phyloP scores from a whole-genome alignment of 2,888 invertebrate species.

The Phengaris alcon region DNA sequence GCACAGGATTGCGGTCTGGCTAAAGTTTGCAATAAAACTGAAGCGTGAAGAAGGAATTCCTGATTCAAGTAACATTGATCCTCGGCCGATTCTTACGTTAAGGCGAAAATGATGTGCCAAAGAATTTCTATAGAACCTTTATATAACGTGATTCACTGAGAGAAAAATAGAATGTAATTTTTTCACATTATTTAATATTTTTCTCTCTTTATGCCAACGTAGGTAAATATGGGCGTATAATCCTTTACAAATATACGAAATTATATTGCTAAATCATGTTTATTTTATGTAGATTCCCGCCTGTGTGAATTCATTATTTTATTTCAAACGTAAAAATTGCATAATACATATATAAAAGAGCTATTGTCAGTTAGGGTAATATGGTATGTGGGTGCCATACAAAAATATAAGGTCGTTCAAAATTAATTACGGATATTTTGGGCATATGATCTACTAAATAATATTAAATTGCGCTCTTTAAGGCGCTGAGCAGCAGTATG shows the following conservation, averaged over 20 bases:
- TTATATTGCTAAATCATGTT: background rate
- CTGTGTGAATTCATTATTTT: background rate
- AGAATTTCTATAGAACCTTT: slow-evolving; percentile 43
- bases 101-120: slow-evolving; percentile 41
- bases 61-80: slow-evolving; percentile 48
- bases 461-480: too few relatives aligned
- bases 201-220: slow-evolving; percentile 9
- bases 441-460: too few relatives aligned
- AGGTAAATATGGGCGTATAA: slow-evolving; percentile 7
- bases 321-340: too few relatives aligned
- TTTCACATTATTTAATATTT: slow-evolving; percentile 22
- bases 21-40: slow-evolving; percentile 28
- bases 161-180: slow-evolving; percentile 32
- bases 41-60: slow-evolving; percentile 45
- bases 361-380: too few relatives aligned
- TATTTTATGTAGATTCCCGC: background rate
- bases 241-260: slow-evolving; percentile 9
- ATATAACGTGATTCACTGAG: slow-evolving; percentile 32
- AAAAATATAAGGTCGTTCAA: too few relatives aligned
- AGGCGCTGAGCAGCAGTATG: too few relatives aligned
- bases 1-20: slow-evolving; percentile 18
- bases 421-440: too few relatives aligned
- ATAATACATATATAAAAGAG: too few relatives aligned
- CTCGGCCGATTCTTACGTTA: slow-evolving; percentile 44
- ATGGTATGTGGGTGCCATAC: too few relatives aligned